Base-by-base conservation (phyloP, 1,140 invertebrate genomes). In the Zaprionus gabonicus region DNA sequence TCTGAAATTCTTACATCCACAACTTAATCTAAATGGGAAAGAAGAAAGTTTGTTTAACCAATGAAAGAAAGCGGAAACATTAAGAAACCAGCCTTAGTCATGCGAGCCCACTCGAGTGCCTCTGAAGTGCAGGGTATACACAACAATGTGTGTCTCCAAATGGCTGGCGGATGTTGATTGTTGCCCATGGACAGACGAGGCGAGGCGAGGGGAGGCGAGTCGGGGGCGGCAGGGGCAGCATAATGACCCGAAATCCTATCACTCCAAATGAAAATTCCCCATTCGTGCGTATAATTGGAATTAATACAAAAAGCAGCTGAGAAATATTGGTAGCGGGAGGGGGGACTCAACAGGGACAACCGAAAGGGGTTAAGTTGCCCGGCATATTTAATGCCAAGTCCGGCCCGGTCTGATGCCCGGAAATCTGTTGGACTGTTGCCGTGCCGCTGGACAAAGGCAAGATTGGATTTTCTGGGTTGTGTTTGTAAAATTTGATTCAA, bases 261-360 rank as follows among this genome's bases (percentile, higher is more conserved):
- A 82, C 75, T 76, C 86, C 82, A 86, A 85, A 85, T 82, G 86
- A 77, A 82, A 90, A 90, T 90, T 91, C 82, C 84, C 79, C 81
- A 82, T 82, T 75, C 86, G 85, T 90, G 85, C 85, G 85, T 90
- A 86, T 90, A 90, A 90, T 90, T 91, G 86, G 79, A 90, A 90
- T 90, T 90, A 90, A 90, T 90, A 88, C 81, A 88, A 79, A 84
- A 85, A 68, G 70, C 71, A 78, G 57, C 70, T 64, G 64, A 76
- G 78, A 82, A 73, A 78, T 79, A 76, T 88, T 53, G 66, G 41
- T 56, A 12, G n/a, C 1, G 20, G 44, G 25, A 1, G 20, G 44
- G 25, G 36, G 57, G 17, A 27, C 46, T 10, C 28, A 49, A 15
- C 10, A 20, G 12, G 15, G 28, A 15, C 20, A 31, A 60, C 13